A percentile compares a stretch with the other conserved stretches of the same genome.
Evolutionary conservation across 2,888 invertebrate species (phyloP).

Genomic region (Orchesella flavescens): DNA sequence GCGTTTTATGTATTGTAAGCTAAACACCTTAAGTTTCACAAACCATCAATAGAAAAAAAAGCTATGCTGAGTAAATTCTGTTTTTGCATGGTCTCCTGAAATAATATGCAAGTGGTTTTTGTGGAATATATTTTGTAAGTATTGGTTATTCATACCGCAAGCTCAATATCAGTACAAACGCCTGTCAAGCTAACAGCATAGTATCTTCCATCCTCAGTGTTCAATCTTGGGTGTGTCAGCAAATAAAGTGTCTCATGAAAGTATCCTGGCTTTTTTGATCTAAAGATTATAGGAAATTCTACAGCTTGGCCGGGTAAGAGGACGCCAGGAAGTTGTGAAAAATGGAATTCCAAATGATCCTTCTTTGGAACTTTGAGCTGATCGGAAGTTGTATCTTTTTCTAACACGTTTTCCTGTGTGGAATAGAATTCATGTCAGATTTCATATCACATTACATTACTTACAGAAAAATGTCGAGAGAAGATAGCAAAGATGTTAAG

Average conservation of each 20-base stretch:
- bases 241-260: constrained; percentile 68
- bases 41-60: no score
- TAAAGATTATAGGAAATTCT: constrained; percentile 67
- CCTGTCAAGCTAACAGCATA: constrained; percentile 61
- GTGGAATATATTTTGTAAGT: neutral
- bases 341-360: constrained; percentile 66
- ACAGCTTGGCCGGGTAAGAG: constrained; percentile 68
- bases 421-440: neutral
- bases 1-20: no score
- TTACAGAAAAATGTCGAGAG: neutral
- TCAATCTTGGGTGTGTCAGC: constrained; percentile 67
- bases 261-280: constrained; percentile 61
- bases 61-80: no score
- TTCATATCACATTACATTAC: neutral
- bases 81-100: no score
- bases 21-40: no score
- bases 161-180: constrained; percentile 67
- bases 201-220: constrained; percentile 47
- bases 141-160: constrained; percentile 7
- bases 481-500: neutral
- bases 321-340: constrained; percentile 62
- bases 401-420: constrained; percentile 1
- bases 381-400: constrained; percentile 5
- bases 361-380: constrained; percentile 53
- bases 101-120: no score